Conservation (phyloP, 2,113 vertebrate genomes). For the Paramormyrops kingsleyae region DNA sequence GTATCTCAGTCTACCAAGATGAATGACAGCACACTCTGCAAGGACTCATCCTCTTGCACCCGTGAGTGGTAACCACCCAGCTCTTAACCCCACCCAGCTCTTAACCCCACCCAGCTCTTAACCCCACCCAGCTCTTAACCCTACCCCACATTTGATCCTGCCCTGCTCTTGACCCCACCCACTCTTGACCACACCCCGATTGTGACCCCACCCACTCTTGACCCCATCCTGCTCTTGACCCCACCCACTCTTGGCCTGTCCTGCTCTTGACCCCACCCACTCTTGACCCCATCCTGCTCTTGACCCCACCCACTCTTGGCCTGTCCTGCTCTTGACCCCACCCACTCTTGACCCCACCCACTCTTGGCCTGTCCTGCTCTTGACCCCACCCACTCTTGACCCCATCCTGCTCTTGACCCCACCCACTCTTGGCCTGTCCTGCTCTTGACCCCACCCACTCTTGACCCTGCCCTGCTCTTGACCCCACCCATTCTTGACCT, state of each 20-base stretch:
- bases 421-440: no score
- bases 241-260: neutral
- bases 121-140: neutral
- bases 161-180: neutral
- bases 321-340: neutral
- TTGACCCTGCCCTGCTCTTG: neutral
- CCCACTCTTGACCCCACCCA: neutral
- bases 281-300: neutral
- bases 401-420: neutral
- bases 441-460: neutral
- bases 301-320: neutral
- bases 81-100: neutral
- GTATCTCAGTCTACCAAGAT: neutral
- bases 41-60: neutral
- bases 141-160: neutral
- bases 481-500: neutral
- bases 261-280: neutral
- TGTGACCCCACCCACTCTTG: neutral
- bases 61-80: neutral
- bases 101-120: neutral
- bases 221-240: neutral
- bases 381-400: neutral
- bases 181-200: neutral
- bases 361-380: neutral
- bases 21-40: neutral